phyloP scores from a whole-genome alignment of 2,113 vertebrate species.

The Leuciscus idus region DNA sequence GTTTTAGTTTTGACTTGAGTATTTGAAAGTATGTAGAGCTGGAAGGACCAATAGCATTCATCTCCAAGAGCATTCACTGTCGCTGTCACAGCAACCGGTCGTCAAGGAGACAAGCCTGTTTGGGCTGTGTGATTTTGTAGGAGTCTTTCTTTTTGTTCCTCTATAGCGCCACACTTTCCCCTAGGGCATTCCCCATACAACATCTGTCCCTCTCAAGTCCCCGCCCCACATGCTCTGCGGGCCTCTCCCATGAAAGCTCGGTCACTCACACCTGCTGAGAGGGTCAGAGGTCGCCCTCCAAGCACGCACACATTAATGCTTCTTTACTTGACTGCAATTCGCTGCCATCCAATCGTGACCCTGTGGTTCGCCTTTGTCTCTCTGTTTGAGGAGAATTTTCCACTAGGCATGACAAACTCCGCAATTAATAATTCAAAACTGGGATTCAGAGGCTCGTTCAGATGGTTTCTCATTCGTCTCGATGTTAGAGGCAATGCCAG shows the following conservation, averaged over 20 bases:
- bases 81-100: constrained; percentile 58
- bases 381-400: constrained; percentile 37
- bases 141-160: constrained; percentile 63
- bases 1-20: background rate
- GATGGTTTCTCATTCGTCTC: background rate
- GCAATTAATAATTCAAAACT: constrained; percentile 6
- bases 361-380: constrained; percentile 46
- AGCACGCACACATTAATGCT: constrained; percentile 48
- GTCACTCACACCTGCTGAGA: constrained; percentile 76
- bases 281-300: constrained; percentile 67
- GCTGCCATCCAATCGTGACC: constrained; percentile 24
- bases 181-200: constrained; percentile 67
- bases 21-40: constrained; percentile 30
- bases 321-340: constrained; percentile 50
- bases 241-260: constrained; percentile 61
- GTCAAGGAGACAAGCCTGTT: constrained; percentile 64
- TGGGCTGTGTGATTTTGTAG: constrained; percentile 61
- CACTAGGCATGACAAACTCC: background rate
- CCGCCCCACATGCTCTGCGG: constrained; percentile 52
- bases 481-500: constrained; percentile 26
- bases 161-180: constrained; percentile 75
- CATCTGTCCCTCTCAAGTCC: constrained; percentile 72
- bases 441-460: background rate
- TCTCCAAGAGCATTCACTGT: constrained; percentile 52
- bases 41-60: constrained; percentile 7